Percentiles rank a stretch among this genome's conserved stretches.
These are phyloP conservation scores for Tetranychus truncatus DNA, from an alignment of 2,888 invertebrate species.

Conservation along the genomic window DNA sequence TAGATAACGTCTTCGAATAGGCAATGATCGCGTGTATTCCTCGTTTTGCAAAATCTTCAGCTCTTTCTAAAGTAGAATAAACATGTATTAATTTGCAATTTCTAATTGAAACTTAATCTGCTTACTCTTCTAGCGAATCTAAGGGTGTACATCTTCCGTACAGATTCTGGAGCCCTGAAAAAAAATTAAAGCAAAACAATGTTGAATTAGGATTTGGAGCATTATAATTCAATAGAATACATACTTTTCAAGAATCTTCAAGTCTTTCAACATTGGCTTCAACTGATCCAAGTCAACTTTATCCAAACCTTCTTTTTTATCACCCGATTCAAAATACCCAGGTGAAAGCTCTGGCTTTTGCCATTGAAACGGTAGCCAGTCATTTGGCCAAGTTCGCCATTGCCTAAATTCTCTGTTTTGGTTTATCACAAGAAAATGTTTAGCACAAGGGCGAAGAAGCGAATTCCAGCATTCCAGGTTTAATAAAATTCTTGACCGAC, in stretches of 20 bases:
- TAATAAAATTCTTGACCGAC: background rate
- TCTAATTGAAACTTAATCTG: background rate
- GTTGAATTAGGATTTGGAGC: background rate
- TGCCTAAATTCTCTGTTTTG: background rate
- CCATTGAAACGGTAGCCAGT: constrained; percentile 25
- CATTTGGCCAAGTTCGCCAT: constrained; percentile 21
- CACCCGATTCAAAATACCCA: constrained; percentile 21
- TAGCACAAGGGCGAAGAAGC: background rate
- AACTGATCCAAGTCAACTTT: background rate
- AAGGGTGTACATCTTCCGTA: constrained; percentile 51
- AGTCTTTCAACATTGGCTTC: background rate
- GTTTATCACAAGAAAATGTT: background rate
- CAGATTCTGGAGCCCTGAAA: constrained; percentile 50
- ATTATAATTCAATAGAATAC: background rate
- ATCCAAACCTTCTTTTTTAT: constrained; percentile 5
- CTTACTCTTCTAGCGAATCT: constrained; percentile 45
- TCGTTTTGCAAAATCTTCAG: background rate
- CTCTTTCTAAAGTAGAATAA: background rate
- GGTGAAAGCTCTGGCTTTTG: constrained; percentile 16
- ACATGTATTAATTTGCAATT: background rate
- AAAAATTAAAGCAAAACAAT: constrained; percentile 3
- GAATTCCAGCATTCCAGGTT: background rate
- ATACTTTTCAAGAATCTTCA: constrained; percentile 8
- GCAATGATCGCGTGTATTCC: background rate
- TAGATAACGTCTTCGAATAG: background rate